phyloP scores from a whole-genome alignment of 1,140 invertebrate species.

The Cydia amplana region DNA sequence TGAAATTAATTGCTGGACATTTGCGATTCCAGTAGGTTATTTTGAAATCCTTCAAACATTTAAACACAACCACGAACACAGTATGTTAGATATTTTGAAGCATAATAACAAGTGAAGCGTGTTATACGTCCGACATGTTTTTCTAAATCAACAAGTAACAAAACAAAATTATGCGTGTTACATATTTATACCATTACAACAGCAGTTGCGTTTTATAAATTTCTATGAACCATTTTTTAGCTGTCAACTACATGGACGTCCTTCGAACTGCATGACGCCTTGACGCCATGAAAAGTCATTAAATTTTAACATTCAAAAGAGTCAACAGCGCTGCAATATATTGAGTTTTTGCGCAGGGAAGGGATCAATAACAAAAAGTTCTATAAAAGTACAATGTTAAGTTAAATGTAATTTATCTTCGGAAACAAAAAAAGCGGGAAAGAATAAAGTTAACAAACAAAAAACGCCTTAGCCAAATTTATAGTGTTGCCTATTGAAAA shows the following conservation, averaged over 20 bases:
- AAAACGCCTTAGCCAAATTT: not conserved
- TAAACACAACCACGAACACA: not conserved
- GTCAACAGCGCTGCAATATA: not conserved
- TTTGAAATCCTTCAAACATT: not conserved
- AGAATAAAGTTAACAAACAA: not conserved
- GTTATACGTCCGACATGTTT: not conserved
- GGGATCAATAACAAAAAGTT: no score
- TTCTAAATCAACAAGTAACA: not conserved
- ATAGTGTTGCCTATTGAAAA: not conserved
- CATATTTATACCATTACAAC: not conserved
- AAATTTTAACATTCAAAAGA: no score
- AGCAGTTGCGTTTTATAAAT: conserved; percentile 7
- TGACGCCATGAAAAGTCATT: not conserved
- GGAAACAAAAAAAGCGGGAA: not conserved
- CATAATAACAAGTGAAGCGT: not conserved
- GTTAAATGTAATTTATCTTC: not conserved
- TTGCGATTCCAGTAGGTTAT: not conserved
- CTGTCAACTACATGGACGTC: not conserved
- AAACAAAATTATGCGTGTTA: not conserved
- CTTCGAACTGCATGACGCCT: not conserved
- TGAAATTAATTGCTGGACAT: not conserved
- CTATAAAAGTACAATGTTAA: no score
- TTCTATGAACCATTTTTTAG: not conserved
- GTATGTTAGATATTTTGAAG: not conserved
- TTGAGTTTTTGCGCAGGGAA: not conserved